Conservation (phyloP, 2,113 vertebrate genomes). For the Eulacestoma nigropectus region DNA sequence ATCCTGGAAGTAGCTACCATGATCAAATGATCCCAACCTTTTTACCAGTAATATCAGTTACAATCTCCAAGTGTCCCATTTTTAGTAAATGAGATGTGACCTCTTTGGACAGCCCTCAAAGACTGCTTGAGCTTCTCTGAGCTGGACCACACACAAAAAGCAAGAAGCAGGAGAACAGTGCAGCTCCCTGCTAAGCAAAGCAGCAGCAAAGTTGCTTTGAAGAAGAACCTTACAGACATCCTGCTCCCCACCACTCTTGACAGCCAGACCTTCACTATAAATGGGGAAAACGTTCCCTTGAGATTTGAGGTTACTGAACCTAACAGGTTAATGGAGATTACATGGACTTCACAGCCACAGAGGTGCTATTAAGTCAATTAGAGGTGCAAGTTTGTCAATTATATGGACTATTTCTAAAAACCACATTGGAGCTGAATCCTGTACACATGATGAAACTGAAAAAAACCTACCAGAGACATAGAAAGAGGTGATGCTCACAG, state of each 20-base stretch:
- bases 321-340: conserved; percentile 32
- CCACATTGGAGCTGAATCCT: background rate
- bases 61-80: background rate
- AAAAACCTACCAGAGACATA: background rate
- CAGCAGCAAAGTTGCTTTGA: background rate
- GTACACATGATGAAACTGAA: background rate
- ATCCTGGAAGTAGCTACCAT: background rate
- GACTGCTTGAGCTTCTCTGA: background rate
- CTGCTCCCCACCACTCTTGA: background rate
- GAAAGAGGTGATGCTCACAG: background rate
- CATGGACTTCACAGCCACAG: background rate
- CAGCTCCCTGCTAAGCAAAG: background rate
- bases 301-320: conserved; percentile 25
- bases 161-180: background rate
- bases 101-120: background rate
- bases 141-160: background rate
- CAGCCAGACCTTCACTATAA: background rate
- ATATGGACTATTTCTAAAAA: conserved; percentile 28
- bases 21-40: background rate
- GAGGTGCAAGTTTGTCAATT: conserved; percentile 25
- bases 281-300: background rate
- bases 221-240: background rate
- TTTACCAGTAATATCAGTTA: background rate
- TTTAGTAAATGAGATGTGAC: background rate
- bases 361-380: conserved; percentile 31